Conservation (phyloP, 2,888 invertebrate species). For the Eilema sororculum region DNA sequence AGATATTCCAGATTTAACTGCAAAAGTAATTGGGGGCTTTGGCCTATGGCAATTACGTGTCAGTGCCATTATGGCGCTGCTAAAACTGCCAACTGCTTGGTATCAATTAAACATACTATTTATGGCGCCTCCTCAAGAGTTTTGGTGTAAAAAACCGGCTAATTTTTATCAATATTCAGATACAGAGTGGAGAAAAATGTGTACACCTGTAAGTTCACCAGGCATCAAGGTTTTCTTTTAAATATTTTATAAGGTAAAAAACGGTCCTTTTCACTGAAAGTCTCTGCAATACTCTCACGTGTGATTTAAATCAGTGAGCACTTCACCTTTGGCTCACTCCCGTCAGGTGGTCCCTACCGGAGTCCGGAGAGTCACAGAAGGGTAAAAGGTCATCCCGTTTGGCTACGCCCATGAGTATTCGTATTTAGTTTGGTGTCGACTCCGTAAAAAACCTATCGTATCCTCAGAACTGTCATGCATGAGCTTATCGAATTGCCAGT, state of each 20-base stretch:
- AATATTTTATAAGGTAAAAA: too few relatives aligned
- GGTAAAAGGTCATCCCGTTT: too few relatives aligned
- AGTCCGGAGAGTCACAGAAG: too few relatives aligned
- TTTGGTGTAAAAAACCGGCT: conserved; percentile 85
- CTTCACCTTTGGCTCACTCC: too few relatives aligned
- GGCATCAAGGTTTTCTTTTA: neutral
- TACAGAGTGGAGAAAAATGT: conserved; percentile 78
- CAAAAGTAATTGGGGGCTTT: conserved; percentile 84
- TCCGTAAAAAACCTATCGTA: too few relatives aligned
- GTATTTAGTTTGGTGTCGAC: too few relatives aligned
- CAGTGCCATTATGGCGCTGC: conserved; percentile 84
- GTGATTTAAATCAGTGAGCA: too few relatives aligned
- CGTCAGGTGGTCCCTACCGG: too few relatives aligned
- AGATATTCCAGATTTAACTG: conserved; percentile 59
- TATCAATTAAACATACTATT: conserved; percentile 88
- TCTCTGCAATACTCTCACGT: too few relatives aligned
- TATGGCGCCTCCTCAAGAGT: conserved; percentile 87
- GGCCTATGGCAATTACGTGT: conserved; percentile 87
- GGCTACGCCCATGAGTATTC: too few relatives aligned
- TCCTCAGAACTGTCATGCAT: too few relatives aligned
- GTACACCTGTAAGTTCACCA: conserved; percentile 70
- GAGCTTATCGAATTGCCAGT: neutral
- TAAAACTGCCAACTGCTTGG: conserved; percentile 88
- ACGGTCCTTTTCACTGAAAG: too few relatives aligned
- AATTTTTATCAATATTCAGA: conserved; percentile 61